Conservation (phyloP, 2,113 vertebrate species). For the Poecilia latipinna region DNA sequence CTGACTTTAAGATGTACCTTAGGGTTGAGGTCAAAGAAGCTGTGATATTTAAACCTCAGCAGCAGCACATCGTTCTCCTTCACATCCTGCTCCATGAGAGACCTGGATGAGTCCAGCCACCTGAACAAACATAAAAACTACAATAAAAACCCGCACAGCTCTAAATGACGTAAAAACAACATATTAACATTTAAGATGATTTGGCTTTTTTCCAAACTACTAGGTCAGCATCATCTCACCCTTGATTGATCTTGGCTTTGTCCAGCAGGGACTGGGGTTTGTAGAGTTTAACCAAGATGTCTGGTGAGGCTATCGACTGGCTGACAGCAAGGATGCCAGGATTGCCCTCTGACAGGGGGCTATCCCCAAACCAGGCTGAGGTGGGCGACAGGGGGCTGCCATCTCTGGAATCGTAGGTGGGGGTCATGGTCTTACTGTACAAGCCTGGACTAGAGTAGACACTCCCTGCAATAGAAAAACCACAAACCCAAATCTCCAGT, state of each 20-base stretch:
- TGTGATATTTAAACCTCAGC: conserved; percentile 98
- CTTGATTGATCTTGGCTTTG: conserved; percentile 99
- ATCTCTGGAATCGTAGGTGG: conserved; percentile 96
- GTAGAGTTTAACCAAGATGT: conserved; percentile 95
- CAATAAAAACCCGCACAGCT: not conserved
- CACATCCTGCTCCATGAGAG: conserved; percentile 98
- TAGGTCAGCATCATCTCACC: conserved; percentile 81
- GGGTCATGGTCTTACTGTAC: conserved; percentile 99
- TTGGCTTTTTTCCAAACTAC: conserved; percentile 15
- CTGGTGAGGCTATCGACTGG: conserved; percentile 94
- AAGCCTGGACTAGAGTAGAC: conserved; percentile 98
- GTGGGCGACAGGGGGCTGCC: conserved; percentile 97
- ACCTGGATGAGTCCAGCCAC: conserved; percentile 97
- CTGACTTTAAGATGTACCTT: conserved; percentile 83
- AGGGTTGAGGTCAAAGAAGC: conserved; percentile 99
- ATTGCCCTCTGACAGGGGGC: conserved; percentile 96
- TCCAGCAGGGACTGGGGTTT: conserved; percentile 96
- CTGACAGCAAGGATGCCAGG: conserved; percentile 97
- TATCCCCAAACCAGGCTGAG: conserved; percentile 98
- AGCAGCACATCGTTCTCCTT: conserved; percentile 98
- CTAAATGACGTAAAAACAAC: not conserved
- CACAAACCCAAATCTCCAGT: conserved; percentile 21
- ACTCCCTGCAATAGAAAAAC: conserved; percentile 85
- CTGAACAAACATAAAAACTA: conserved; percentile 71
- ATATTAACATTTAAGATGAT: not conserved